Percentiles rank a stretch among this genome's conserved stretches.
Evolutionary conservation across 37 sponge, comb jelly and placozoan genomes (phyloP).

Genomic region (Spongilla lacustris): DNA sequence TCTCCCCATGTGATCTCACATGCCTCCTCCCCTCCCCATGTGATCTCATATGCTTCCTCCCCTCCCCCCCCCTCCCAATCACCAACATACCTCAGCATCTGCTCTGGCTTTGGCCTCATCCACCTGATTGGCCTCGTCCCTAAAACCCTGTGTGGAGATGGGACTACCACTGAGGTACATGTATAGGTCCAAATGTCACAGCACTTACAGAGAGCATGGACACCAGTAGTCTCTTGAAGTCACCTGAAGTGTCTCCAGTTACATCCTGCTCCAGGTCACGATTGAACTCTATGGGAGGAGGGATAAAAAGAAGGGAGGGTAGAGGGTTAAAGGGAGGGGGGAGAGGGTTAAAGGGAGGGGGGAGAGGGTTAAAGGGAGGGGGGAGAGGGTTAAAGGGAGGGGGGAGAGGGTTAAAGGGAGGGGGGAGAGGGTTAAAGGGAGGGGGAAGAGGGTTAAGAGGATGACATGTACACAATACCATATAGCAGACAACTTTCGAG

Average conservation of each 20-base stretch:
- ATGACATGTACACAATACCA: too few relatives aligned
- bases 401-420: too few relatives aligned
- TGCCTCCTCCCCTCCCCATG: too few relatives aligned
- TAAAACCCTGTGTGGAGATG: slow-evolving; percentile 34
- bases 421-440: background rate
- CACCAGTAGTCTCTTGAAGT: slow-evolving; percentile 75
- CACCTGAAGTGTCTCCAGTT: slow-evolving; percentile 73
- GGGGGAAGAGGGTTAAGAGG: too few relatives aligned
- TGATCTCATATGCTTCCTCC: background rate
- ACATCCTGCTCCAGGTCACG: slow-evolving; percentile 68
- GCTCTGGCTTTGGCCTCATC: slow-evolving; percentile 52
- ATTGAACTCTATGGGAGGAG: slow-evolving; percentile 30
- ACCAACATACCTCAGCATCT: slow-evolving; percentile 67
- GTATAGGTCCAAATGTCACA: too few relatives aligned
- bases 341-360: background rate
- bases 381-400: too few relatives aligned
- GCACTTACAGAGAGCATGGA: slow-evolving; percentile 60
- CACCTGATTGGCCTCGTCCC: slow-evolving; percentile 56
- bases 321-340: background rate
- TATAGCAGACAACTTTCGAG: too few relatives aligned
- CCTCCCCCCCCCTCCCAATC: background rate
- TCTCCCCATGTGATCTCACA: too few relatives aligned
- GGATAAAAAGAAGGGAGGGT: too few relatives aligned
- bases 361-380: too few relatives aligned
- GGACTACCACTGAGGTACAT: background rate